Conservation (phyloP, 1,140 invertebrate genomes). For the Myzus persicae region DNA sequence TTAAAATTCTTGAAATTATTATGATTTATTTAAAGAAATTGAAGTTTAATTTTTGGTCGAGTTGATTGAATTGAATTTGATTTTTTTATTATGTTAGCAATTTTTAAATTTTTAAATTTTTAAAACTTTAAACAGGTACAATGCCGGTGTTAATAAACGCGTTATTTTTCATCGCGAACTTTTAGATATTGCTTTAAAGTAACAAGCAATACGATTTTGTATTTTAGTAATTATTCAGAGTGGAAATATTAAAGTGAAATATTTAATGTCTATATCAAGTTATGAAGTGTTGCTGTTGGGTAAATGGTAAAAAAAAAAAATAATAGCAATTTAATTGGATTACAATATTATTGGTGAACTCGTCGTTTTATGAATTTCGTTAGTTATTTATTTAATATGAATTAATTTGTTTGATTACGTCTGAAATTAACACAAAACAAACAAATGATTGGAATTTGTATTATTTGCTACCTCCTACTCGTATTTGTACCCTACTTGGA, state of each 20-base stretch:
- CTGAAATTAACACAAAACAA: neutral
- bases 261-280: neutral
- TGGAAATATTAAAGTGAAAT: neutral
- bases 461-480: neutral
- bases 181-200: too few species aligned
- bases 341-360: neutral
- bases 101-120: too few species aligned
- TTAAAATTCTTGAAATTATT: too few species aligned
- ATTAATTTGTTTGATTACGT: neutral
- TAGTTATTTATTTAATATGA: neutral
- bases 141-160: too few species aligned
- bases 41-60: too few species aligned
- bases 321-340: neutral
- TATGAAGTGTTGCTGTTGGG: neutral
- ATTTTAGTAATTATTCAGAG: neutral
- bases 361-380: neutral
- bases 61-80: too few species aligned
- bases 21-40: too few species aligned
- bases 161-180: too few species aligned
- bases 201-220: too few species aligned
- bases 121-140: too few species aligned
- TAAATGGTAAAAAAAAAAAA: neutral
- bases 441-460: conserved; percentile 3
- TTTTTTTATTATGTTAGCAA: too few species aligned
- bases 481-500: neutral